Base-by-base conservation (phyloP, 23 tunicate genomes). In the Phallusia fumigata region DNA sequence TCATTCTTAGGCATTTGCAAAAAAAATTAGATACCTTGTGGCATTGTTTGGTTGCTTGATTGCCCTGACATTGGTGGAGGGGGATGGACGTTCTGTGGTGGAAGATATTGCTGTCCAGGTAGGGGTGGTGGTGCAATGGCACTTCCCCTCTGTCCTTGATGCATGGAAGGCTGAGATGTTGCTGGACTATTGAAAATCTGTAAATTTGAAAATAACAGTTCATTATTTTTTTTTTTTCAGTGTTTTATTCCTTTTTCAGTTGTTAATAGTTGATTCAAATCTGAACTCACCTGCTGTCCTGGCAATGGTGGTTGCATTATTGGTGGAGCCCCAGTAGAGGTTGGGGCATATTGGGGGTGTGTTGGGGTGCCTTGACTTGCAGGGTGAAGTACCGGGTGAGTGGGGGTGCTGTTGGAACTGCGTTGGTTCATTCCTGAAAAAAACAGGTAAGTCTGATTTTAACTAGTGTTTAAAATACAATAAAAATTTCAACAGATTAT, bases 81-180 rank as follows among this genome's bases (percentile, higher is more conserved):
- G 69, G 69, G 69, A 3, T 24, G 69, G 13, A 58, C 13, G 28
- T 22, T 21, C 28, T 58, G 69, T 11, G 69, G 69, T 21, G 69
- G 69, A 3, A 58, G 51, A 32, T 33, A 31, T 64, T 83, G 86
- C 74, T 83, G 86, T 3, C 80, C 80, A 18, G 75, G 69, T 6
- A 75, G 36, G 11, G 86, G 80, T 15, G 79, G 86, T 2, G 79
- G 86, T 22, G 80, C 58, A 26, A 83, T 31, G 73, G 18, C 1
- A 18, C 34, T 11, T 8, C 58, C 81, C 12, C 16, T 40, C 10
- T 40, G 47, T 40, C 47, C 47, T 40, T 5, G 5, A 5, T 40
- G 47, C 47, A 40, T 40, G 8, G 47, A 40, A 3, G 47, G 47
- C 47, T 40, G 47, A 3, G 47, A 40, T 10, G 10, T 40, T 10